Evolutionary conservation across 2,888 invertebrate genomes (phyloP).

Genomic region (Netelia fuscicornis): DNA sequence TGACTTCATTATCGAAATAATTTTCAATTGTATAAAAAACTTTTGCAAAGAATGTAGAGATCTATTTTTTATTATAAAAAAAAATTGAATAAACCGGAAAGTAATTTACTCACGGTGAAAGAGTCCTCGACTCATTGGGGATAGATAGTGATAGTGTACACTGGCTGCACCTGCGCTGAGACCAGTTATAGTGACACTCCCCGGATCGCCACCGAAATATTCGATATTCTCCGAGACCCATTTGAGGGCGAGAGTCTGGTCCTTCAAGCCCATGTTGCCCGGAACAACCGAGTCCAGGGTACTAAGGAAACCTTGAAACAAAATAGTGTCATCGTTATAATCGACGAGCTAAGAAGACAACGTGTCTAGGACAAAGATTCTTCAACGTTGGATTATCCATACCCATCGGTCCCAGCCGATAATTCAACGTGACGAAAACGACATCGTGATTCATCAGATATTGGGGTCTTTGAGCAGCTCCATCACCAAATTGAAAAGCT

Average conservation of each 20-base stretch:
- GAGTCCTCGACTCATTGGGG: constrained; percentile 87
- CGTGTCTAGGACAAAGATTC: background rate
- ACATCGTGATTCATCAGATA: constrained; percentile 88
- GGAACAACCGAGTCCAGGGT: constrained; percentile 88
- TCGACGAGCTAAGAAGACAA: constrained; percentile 5
- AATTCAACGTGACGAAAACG: constrained; percentile 89
- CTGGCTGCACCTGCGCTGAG: constrained; percentile 91
- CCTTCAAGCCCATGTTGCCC: constrained; percentile 90
- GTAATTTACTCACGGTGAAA: constrained; percentile 81
- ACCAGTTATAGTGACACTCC: constrained; percentile 89
- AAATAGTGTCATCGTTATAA: constrained; percentile 18
- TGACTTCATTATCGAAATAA: no score
- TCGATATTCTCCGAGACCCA: constrained; percentile 89
- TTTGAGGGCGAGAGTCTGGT: constrained; percentile 88
- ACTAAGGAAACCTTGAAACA: constrained; percentile 88
- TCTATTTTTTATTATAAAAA: constrained; percentile 36
- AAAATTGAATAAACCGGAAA: background rate
- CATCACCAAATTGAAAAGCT: constrained; percentile 87
- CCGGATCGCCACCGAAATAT: constrained; percentile 90
- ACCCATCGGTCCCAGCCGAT: constrained; percentile 89
- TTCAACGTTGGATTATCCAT: constrained; percentile 21
- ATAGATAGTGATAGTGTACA: constrained; percentile 89
- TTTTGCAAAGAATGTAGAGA: background rate
- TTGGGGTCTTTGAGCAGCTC: constrained; percentile 86
- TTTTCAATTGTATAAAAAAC: no score